A percentile compares a stretch with the other conserved stretches of the same genome.
Evolutionary conservation across 1,140 invertebrate genomes (phyloP).

Genomic region (Drosophila parvula): DNA sequence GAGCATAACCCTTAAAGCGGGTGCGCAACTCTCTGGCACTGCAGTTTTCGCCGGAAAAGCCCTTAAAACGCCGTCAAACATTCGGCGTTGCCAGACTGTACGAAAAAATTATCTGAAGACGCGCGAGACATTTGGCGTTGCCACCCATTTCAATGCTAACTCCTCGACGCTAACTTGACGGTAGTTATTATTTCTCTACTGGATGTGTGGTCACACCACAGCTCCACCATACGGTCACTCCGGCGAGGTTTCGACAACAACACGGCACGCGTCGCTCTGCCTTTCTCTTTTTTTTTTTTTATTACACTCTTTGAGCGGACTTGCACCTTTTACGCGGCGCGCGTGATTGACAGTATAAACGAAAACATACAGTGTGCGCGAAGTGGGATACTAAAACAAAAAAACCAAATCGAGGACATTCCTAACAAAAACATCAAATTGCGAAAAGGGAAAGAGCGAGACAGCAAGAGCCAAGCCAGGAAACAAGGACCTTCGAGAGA

Average conservation of each 20-base stretch:
- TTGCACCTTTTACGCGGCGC: conserved; percentile 21
- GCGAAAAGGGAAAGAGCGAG: neutral
- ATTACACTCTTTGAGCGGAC: conserved; percentile 14
- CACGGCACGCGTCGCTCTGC: conserved; percentile 19
- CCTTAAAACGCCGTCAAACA: too few relatives aligned
- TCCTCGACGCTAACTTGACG: too few relatives aligned
- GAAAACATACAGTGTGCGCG: conserved; percentile 7
- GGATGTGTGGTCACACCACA: too few relatives aligned
- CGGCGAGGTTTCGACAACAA: neutral
- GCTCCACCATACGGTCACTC: neutral
- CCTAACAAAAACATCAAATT: neutral
- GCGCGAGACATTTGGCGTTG: too few relatives aligned
- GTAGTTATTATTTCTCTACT: too few relatives aligned
- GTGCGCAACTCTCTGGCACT: too few relatives aligned
- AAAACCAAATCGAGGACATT: conserved; percentile 3
- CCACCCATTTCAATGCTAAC: too few relatives aligned
- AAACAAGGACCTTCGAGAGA: conserved; percentile 23
- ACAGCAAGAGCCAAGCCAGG: neutral
- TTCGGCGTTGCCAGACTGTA: too few relatives aligned
- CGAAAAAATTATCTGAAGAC: too few relatives aligned
- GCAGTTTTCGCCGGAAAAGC: too few relatives aligned
- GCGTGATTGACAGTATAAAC: conserved; percentile 22
- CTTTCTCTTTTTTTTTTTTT: conserved; percentile 50
- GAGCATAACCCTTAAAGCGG: too few relatives aligned
- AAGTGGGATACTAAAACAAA: neutral